Evolutionary conservation across 2,113 vertebrate genomes (phyloP).

Genomic region (Myotis davidii): DNA sequence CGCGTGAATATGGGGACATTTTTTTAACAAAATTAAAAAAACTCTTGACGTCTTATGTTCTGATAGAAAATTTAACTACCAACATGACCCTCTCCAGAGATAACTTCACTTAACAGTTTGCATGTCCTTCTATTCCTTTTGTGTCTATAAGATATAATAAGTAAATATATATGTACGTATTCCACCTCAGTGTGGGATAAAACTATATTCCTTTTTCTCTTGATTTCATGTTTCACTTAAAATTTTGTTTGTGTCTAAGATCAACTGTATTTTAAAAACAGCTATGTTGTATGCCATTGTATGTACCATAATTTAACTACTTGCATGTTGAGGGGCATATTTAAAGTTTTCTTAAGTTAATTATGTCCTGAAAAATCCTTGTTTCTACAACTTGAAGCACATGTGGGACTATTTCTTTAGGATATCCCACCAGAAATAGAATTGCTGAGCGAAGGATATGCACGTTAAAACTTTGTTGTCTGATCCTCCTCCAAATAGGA

Average conservation of each 20-base stretch:
- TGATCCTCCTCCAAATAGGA: background rate
- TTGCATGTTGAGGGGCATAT: background rate
- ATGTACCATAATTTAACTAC: background rate
- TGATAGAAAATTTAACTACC: background rate
- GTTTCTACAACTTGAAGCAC: background rate
- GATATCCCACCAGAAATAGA: slow-evolving; percentile 1
- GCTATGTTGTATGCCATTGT: background rate
- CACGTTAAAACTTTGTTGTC: background rate
- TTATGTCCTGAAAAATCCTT: background rate
- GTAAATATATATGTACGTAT: background rate
- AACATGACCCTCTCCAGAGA: background rate
- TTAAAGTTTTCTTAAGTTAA: slow-evolving; percentile 28
- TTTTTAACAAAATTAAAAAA: background rate
- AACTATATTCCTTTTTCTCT: background rate
- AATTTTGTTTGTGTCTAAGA: background rate
- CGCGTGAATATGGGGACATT: background rate
- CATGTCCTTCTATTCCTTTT: background rate
- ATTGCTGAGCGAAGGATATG: background rate
- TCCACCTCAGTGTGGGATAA: background rate
- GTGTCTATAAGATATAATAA: background rate
- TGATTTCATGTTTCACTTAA: slow-evolving; percentile 51
- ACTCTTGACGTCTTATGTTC: background rate
- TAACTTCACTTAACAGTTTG: background rate
- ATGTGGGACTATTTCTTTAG: slow-evolving; percentile 9
- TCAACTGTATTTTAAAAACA: slow-evolving; percentile 1